Evolutionary conservation across 2,888 invertebrate species (phyloP).

Genomic region (Euproctis similis): DNA sequence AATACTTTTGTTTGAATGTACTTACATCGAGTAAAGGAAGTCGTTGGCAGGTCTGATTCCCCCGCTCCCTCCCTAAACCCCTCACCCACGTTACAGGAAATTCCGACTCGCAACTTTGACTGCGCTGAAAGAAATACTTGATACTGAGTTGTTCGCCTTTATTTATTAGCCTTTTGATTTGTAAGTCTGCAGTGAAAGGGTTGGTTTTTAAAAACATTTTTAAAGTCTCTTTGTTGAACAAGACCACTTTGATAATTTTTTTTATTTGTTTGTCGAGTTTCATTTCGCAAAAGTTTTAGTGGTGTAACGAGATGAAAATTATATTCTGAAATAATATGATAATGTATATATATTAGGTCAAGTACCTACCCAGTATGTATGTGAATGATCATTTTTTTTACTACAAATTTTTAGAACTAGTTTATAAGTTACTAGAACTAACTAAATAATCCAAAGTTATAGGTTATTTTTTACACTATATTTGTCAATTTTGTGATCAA

Average conservation of each 20-base stretch:
- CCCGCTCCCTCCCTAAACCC: conserved; percentile 26
- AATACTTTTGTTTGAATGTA: conserved; percentile 31
- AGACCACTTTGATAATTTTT: conserved; percentile 1
- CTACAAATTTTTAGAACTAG: too few relatives aligned
- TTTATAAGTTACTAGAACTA: too few relatives aligned
- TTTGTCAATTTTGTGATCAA: too few relatives aligned
- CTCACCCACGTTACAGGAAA: conserved; percentile 31
- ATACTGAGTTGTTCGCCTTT: conserved; percentile 31
- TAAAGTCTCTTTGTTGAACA: conserved; percentile 4
- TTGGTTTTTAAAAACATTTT: conserved; percentile 20
- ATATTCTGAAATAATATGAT: too few relatives aligned
- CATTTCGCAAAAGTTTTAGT: too few relatives aligned
- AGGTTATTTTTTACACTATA: too few relatives aligned
- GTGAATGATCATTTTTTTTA: too few relatives aligned
- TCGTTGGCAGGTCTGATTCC: conserved; percentile 50
- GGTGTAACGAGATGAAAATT: too few relatives aligned
- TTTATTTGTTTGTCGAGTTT: too few relatives aligned
- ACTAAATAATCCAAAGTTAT: too few relatives aligned
- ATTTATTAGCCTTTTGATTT: conserved; percentile 51
- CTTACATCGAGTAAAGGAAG: conserved; percentile 45
- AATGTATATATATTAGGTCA: too few relatives aligned
- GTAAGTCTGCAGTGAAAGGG: conserved; percentile 32
- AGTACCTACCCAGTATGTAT: too few relatives aligned
- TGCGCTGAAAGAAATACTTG: conserved; percentile 61
- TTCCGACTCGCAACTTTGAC: conserved; percentile 44